Base-by-base conservation (phyloP, 2,797 vertebrate genomes). In the Tinamus major region DNA sequence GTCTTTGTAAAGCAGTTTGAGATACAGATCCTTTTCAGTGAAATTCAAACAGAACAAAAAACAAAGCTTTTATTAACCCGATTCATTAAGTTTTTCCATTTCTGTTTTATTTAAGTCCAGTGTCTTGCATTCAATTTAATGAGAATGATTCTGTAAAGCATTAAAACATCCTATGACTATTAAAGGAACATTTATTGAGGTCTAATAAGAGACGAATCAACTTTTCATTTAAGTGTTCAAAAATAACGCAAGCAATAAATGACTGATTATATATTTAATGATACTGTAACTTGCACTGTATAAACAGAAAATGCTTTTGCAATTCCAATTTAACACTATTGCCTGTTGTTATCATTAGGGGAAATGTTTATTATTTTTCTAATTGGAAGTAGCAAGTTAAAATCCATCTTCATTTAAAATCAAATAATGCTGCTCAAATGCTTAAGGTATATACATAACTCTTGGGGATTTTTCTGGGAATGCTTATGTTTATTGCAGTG, bases 151-250 rank as follows among this genome's bases (percentile, higher is more conserved):
- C 93, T 81, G 71, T 92, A 91, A 85, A 94, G 70, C 88, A 94
- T 89, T 97, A 96, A 94, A 96, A 94, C 80, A 93, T 33, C 35
- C 72, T 62, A 53, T 90, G 92, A 93, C 94, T 87, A 65, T 97
- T 96, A 95, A 96, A 90, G 80, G 81, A 89, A 92, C 82, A 87
- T 96, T 96, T 92, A 94, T 69, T 93, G 85, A 93, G 42, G 79
- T 65, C 90, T 95, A 96, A 96, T 95, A 96, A 96, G 89, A 90
- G 37, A 96, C 92, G 94, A 96, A 97, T 95, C 92, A 93, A 92
- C 82, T 95, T 89, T 96, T 94, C 70, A 79, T 91, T 96, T 96
- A 83, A 93, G 76, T 91, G 46, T 41, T 96, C 83, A 93, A 96
- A 96, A 94, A 92, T 63, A 93, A 95, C 58, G 67, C 33, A 74